phyloP scores from a whole-genome alignment of 23 tunicate species.

The Corella eumyota region DNA sequence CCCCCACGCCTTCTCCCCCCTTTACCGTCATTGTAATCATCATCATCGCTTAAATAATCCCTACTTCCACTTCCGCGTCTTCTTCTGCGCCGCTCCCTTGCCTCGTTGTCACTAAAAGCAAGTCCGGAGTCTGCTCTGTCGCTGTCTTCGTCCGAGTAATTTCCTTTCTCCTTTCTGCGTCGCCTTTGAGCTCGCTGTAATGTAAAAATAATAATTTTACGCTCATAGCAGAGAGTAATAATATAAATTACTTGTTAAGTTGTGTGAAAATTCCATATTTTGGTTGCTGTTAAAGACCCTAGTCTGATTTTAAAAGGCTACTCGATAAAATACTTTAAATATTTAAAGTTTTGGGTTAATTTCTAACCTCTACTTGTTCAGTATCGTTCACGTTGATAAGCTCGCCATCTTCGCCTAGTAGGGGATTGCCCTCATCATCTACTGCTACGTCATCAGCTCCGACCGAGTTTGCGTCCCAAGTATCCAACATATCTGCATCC shows the following conservation, averaged over 20 bases:
- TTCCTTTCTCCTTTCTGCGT: constrained; percentile 28
- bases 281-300: too few species aligned
- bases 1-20: constrained; percentile 31
- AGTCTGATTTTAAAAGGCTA: too few species aligned
- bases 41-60: constrained; percentile 60
- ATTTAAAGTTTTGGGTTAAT: too few species aligned
- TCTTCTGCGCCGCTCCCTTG: constrained; percentile 59
- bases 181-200: constrained; percentile 52
- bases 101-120: constrained; percentile 82
- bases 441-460: constrained; percentile 76
- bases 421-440: constrained; percentile 77
- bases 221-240: background rate
- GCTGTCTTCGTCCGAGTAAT: constrained; percentile 51
- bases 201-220: background rate
- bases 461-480: constrained; percentile 70
- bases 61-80: constrained; percentile 20
- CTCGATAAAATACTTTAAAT: too few species aligned
- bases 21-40: constrained; percentile 19
- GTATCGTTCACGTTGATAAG: constrained; percentile 41
- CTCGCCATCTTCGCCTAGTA: constrained; percentile 68
- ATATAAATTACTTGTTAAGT: background rate
- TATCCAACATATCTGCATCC: constrained; percentile 46
- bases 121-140: constrained; percentile 76
- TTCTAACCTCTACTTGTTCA: constrained; percentile 70
- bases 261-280: too few species aligned